A percentile compares a stretch with the other conserved stretches of the same genome.
phyloP scores from a whole-genome alignment of 2,113 vertebrate genomes.

The Equus quagga region DNA sequence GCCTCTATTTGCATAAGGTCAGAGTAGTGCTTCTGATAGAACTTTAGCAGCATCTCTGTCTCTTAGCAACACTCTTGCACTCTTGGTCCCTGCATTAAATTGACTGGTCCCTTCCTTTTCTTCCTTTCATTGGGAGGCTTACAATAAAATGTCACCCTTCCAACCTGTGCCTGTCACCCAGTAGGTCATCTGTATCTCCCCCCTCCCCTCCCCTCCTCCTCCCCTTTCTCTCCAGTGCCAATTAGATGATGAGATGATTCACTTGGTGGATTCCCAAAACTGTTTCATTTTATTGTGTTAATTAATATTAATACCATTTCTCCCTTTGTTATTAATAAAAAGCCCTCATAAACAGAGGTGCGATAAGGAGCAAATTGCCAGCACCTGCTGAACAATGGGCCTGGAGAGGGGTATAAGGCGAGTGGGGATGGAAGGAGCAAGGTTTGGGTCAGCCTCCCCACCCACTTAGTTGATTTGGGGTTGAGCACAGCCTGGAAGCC shows the following conservation, averaged over 20 bases:
- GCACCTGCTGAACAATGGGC: constrained; percentile 92
- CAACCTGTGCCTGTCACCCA: constrained; percentile 95
- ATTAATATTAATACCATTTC: constrained; percentile 92
- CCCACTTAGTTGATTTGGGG: constrained; percentile 87
- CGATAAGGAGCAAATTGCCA: constrained; percentile 93
- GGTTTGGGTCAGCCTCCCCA: constrained; percentile 86
- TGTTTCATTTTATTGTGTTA: constrained; percentile 89
- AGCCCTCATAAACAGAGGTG: constrained; percentile 87
- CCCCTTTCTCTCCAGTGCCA: constrained; percentile 88
- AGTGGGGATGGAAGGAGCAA: constrained; percentile 83
- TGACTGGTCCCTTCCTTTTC: constrained; percentile 97
- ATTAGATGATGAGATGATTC: constrained; percentile 92
- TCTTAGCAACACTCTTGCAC: constrained; percentile 99
- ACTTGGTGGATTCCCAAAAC: constrained; percentile 87
- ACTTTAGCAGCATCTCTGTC: constrained; percentile 98
- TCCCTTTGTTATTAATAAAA: constrained; percentile 88
- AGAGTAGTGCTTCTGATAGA: constrained; percentile 95
- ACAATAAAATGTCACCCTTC: constrained; percentile 98
- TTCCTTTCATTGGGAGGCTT: constrained; percentile 96
- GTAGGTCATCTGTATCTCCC: constrained; percentile 92
- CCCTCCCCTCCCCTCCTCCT: constrained; percentile 80
- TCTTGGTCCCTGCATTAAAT: constrained; percentile 94
- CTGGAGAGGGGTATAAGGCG: constrained; percentile 87
- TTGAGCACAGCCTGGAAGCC: constrained; percentile 86
- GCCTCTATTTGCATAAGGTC: constrained; percentile 99